These are phyloP conservation scores for Cyclophora albipunctata DNA, from an alignment of 2,888 invertebrate genomes.

Conservation along the genomic window DNA sequence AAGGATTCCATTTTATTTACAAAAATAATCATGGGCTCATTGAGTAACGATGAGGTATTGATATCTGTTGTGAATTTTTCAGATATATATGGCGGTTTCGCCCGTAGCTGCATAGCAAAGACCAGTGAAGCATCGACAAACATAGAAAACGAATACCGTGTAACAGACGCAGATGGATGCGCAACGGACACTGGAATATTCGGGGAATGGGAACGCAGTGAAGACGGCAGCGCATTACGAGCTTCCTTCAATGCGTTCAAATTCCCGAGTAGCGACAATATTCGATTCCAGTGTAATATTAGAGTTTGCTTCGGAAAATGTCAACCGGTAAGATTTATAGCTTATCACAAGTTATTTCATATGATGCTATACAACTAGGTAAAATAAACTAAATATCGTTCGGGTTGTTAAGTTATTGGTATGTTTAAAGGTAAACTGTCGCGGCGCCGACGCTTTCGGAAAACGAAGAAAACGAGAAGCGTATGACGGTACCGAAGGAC, in stretches of 20 bases:
- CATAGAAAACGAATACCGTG: constrained; percentile 91
- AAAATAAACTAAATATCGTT: neutral
- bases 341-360: neutral
- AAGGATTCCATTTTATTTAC: constrained; percentile 33
- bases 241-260: constrained; percentile 96
- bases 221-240: constrained; percentile 87
- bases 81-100: constrained; percentile 96
- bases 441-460: constrained; percentile 92
- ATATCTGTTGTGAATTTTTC: constrained; percentile 9
- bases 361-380: neutral
- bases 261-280: constrained; percentile 95
- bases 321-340: constrained; percentile 83
- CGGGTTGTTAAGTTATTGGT: neutral
- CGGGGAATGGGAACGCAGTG: constrained; percentile 93
- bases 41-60: no score
- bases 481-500: constrained; percentile 79
- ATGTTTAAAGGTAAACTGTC: constrained; percentile 85
- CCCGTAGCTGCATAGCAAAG: constrained; percentile 93
- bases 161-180: constrained; percentile 95
- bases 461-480: constrained; percentile 81
- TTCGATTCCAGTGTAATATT: constrained; percentile 96
- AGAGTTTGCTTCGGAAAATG: constrained; percentile 96
- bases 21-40: no score
- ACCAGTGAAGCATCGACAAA: constrained; percentile 87
- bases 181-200: constrained; percentile 94